Conservation (phyloP, 2,797 vertebrate genomes). For the Gambelia wislizenii region DNA sequence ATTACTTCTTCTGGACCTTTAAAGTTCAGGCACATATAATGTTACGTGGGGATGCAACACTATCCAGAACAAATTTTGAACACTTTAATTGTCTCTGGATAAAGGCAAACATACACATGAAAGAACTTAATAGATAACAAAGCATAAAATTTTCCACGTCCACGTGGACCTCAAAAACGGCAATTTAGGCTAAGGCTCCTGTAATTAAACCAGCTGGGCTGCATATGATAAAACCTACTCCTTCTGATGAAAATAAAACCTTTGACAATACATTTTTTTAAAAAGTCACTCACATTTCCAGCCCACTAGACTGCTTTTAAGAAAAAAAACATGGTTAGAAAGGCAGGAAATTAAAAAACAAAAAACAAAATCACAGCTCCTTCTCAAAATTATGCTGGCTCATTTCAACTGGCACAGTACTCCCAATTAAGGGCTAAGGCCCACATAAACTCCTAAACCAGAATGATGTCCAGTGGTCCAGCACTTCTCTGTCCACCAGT, state of each 20-base stretch:
- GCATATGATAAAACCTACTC: neutral
- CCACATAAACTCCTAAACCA: neutral
- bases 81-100: neutral
- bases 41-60: neutral
- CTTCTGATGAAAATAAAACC: conserved; percentile 1
- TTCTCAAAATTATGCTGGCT: neutral
- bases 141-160: neutral
- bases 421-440: neutral
- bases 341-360: neutral
- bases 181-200: neutral
- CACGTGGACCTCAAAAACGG: neutral
- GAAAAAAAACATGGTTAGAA: conserved; percentile 1
- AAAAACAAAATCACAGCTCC: neutral
- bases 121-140: neutral
- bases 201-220: neutral
- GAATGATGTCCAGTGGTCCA: neutral
- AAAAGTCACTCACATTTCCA: neutral
- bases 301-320: neutral
- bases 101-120: neutral
- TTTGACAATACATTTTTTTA: conserved; percentile 14
- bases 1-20: neutral
- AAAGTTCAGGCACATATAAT: neutral
- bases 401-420: neutral
- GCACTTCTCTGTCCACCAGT: neutral
- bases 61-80: neutral